Evolutionary conservation across 1,140 invertebrate species (phyloP), one percentile per base, ranked within the genome.

Genomic region (Drosophila virilis): DNA sequence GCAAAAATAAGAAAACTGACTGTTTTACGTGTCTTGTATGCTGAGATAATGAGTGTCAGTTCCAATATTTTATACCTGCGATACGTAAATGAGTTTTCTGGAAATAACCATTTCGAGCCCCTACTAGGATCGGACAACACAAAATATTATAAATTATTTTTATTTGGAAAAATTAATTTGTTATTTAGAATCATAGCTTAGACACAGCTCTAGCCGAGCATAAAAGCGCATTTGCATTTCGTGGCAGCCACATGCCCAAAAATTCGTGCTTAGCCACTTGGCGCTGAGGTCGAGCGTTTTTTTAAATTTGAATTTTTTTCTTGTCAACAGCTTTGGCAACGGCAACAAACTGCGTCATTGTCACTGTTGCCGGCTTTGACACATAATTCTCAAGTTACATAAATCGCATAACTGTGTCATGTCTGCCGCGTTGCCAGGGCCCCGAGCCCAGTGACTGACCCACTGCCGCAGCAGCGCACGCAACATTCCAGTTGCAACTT

Each of bases 401-500:
- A 88, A 88, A 89, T 84, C 84, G 83, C 84, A 88, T 89, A 88
- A 84, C 83, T 88, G 83, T 88, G 84, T 69, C 83, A 88, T 83
- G 83, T 88, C 74, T 33, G 76, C 38, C 40, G 45, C 69, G 54
- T 46, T 57, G 22, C 22, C 50, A 54, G 33, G 48, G 50, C 51
- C 22, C 45, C 40, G 15, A 40, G 32, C 28, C 17, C 33, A 10
- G n/a, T 10, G 32, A 48, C 42, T 59, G 70, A 73, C 48, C 70
- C 70, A 45, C 40, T 62, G 67, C 64, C 60, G 60, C 67, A 52
- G 60, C 68, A 73, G 50, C 40, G 40, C 74, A 83, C 71, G 80
- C 80, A 79, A 78, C 59, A 54, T 61, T 57, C 73, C 52, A 50
- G 38, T 68, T 12, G 46, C 46, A 28, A 28, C 22, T 12, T 40